Evolutionary conservation across 2,797 vertebrate genomes (phyloP).

Genomic region (Menidia menidia): DNA sequence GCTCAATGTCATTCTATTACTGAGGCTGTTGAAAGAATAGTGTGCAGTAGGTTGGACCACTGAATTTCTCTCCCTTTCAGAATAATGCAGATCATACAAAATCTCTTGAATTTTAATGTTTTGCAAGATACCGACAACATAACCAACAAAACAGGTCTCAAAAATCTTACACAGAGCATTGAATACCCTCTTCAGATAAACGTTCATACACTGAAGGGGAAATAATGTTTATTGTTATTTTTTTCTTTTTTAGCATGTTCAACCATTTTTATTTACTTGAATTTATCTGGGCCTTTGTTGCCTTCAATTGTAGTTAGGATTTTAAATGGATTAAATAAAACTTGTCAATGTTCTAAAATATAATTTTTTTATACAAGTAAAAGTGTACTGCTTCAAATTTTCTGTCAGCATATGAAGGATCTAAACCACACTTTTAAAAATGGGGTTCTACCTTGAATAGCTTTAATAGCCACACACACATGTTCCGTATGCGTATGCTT

Average conservation of each 20-base stretch:
- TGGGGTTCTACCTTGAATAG: not conserved
- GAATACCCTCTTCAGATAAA: too few relatives aligned
- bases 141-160: conserved; percentile 9
- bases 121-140: conserved; percentile 5
- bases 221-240: too few relatives aligned
- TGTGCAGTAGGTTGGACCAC: conserved; percentile 28
- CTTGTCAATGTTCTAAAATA: not conserved
- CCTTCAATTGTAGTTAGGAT: not conserved
- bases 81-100: conserved; percentile 38
- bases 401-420: not conserved
- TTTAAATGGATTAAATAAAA: not conserved
- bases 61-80: conserved; percentile 23
- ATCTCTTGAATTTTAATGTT: conserved; percentile 33
- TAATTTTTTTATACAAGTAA: too few relatives aligned
- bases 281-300: not conserved
- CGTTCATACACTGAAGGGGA: too few relatives aligned
- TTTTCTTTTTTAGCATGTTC: not conserved
- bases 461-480: too few relatives aligned
- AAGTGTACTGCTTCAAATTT: not conserved
- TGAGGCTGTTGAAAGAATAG: conserved; percentile 40
- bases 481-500: too few relatives aligned
- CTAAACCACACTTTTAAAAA: not conserved
- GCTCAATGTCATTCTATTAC: conserved; percentile 52
- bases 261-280: not conserved
- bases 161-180: not conserved